Evolutionary conservation across 2,888 invertebrate genomes (phyloP).

Genomic region (Encarsia formosa): DNA sequence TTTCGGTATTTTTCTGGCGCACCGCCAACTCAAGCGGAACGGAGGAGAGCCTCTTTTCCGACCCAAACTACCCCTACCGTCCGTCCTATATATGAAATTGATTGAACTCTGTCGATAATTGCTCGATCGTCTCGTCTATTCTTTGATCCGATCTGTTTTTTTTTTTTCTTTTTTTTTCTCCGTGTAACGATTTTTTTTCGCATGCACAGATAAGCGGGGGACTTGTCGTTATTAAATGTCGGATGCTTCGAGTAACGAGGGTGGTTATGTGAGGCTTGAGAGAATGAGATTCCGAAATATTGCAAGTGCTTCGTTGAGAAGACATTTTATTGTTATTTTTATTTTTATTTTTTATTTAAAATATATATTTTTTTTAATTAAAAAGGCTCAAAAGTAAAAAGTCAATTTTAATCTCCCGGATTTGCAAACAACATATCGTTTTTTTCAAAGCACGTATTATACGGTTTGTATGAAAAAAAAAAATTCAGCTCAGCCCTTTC

Average conservation of each 20-base stretch:
- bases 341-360: no score
- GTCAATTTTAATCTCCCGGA: no score
- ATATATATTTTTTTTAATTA: no score
- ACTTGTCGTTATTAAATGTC: slow-evolving; percentile 5
- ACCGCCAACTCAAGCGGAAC: slow-evolving; percentile 6
- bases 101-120: slow-evolving; percentile 14
- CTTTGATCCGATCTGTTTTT: not conserved
- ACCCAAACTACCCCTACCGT: not conserved
- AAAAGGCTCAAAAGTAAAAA: no score
- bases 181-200: not conserved
- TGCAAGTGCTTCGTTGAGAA: no score
- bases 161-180: not conserved
- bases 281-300: not conserved
- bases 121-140: slow-evolving; percentile 4
- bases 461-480: no score
- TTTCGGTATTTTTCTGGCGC: slow-evolving; percentile 40
- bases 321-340: no score
- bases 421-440: no score
- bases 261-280: not conserved
- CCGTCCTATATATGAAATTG: not conserved
- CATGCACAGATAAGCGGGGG: no score
- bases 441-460: no score
- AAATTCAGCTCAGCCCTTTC: no score
- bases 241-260: slow-evolving; percentile 5
- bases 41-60: not conserved